Conservation (phyloP, 2,888 invertebrate genomes). For the Dinocampus coccinellae region DNA sequence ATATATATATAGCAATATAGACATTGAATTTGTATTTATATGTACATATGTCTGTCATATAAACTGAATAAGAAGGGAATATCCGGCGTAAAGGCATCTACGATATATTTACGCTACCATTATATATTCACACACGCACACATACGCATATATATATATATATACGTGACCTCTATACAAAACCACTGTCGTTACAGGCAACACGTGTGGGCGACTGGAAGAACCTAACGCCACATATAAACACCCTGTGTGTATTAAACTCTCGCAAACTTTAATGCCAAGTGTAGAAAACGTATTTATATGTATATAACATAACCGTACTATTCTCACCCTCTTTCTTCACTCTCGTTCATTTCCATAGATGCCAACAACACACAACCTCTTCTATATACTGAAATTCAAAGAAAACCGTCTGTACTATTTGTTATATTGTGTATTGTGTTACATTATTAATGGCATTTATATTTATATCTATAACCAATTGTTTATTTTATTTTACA, state of each 20-base stretch:
- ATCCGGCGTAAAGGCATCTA: background rate
- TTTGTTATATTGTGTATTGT: conserved; percentile 4
- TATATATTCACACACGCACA: conserved; percentile 4
- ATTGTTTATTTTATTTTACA: background rate
- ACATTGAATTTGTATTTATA: conserved; percentile 8
- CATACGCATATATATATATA: conserved; percentile 21
- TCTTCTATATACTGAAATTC: conserved; percentile 1
- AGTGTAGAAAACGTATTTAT: background rate
- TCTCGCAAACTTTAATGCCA: background rate
- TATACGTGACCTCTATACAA: conserved; percentile 32
- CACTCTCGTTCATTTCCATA: conserved; percentile 36
- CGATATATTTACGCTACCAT: background rate
- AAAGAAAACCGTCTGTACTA: conserved; percentile 13
- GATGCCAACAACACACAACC: conserved; percentile 35
- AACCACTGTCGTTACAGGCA: conserved; percentile 3
- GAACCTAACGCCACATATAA: conserved; percentile 10
- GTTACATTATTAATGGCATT: background rate
- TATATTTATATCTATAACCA: background rate
- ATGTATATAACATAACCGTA: background rate
- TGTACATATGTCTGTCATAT: conserved; percentile 13
- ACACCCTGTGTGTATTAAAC: conserved; percentile 12
- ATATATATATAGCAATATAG: background rate
- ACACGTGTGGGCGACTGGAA: conserved; percentile 28
- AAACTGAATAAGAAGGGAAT: conserved; percentile 1
- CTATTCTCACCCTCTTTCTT: conserved; percentile 9